These are phyloP conservation scores for Sinhomidia bicolor DNA, from an alignment of 2,888 invertebrate genomes.

Conservation along the genomic window DNA sequence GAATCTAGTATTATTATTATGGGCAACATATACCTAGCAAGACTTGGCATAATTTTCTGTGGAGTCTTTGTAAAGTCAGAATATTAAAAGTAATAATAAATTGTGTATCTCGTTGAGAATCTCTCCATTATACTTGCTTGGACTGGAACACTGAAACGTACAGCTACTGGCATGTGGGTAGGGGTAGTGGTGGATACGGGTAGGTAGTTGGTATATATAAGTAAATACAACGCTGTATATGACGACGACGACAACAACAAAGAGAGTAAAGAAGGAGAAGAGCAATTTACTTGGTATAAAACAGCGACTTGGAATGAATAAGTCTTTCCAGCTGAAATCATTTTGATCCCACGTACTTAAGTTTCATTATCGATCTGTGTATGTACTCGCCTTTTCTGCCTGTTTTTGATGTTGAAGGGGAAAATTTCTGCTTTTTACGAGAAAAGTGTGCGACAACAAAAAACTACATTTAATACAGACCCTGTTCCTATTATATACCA, in stretches of 20 bases:
- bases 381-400: constrained; percentile 56
- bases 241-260: constrained; percentile 24
- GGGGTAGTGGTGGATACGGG: background rate
- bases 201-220: background rate
- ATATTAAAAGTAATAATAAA: constrained; percentile 18
- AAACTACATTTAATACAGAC: constrained; percentile 42
- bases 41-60: background rate
- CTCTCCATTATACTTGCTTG: too few species aligned
- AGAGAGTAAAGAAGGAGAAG: constrained; percentile 26
- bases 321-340: constrained; percentile 74
- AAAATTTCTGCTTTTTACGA: constrained; percentile 65
- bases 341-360: constrained; percentile 74
- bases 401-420: constrained; percentile 69
- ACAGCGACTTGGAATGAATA: constrained; percentile 64
- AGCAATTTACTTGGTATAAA: constrained; percentile 61
- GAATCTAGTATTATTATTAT: too few species aligned
- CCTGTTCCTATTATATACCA: constrained; percentile 23
- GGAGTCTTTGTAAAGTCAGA: background rate
- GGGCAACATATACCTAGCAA: too few species aligned
- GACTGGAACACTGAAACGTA: too few species aligned
- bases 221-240: background rate
- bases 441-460: constrained; percentile 62
- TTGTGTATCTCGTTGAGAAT: too few species aligned
- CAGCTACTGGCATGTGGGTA: constrained; percentile 12
- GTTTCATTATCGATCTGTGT: constrained; percentile 74